Base-by-base conservation (phyloP, 2,888 invertebrate species). In the Brenthis daphne region DNA sequence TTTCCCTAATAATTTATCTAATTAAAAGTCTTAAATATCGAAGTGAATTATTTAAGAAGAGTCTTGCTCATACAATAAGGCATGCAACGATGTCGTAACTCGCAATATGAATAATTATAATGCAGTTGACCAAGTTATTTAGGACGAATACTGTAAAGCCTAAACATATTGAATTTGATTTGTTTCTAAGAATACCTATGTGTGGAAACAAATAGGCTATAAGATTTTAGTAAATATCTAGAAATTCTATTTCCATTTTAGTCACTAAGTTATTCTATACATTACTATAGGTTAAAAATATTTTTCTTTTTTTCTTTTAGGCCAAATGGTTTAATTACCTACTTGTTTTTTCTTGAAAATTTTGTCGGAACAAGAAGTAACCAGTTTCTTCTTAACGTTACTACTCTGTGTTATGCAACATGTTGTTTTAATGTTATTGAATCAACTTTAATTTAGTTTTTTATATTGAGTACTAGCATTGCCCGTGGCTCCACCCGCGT, bases 121-220 rank as follows among this genome's bases (percentile, higher is more conserved):
- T 55, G 57, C 55, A 57, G 47, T 47, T 54, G 58, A 60, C 57
- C 55, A 55, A 64, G 65, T 51, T 71, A 71, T 71, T 71, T 66
- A 54, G 68, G 71, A 66, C 71, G 63, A 66, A 60, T 48, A 33
- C 33, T n/a, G 37, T 37, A 20, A 29, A 51, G 54, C 54, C 56
- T 33, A 57, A 51, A n/a, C 16, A 43, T 37, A 51, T 57, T 57
- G 57, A 57, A 51, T 65, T 51, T 51, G 37, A 50, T 33, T 65
- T 57, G 47, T 37, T 50, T 43, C 51, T 51, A 51, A 57, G 50
- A 51, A 51, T 29, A 65, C 51, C 3, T 37, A 57, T 57, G 20
- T 50, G 16, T 56, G 47, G 14, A 55, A 2, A 8, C 6, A 33
- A 43, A 13, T 16, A 43, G 5, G n/a, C 29, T 33, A 8, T 16